Evolutionary conservation across 1,140 invertebrate species (phyloP), one percentile per base, ranked within the genome.

Genomic region (Brachionus asplanchnoidis): DNA sequence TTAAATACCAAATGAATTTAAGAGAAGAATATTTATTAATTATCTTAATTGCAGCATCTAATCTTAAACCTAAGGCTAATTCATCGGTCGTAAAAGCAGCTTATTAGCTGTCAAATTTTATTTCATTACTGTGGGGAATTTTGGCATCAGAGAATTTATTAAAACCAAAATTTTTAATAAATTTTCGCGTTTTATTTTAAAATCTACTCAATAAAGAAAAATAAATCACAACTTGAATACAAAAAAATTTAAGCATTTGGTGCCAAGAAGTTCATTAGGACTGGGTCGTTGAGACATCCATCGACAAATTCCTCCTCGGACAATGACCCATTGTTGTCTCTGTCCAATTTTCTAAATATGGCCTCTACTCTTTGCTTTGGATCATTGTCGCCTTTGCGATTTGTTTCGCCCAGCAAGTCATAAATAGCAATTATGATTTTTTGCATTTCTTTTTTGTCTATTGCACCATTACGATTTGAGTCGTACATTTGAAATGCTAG

Each of bases 341-440:
- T 56, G 40, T 85, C 84, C 4, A 85, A 42, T 68, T 78, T 79
- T 26, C 20, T 79, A n/a, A 85, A 78, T 0, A 85, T 78, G 4
- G 46, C 56, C 2, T 40, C 66, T 1, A 68, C 84, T 46, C 84
- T 26, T 44, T 85, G 36, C 26, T 85, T 85, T 50, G 84, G 84
- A 26, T 78, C 36, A 66, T 78, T 78, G 20, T 85, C 75, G 12
- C 84, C 84, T 23, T 78, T 85, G 17, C 84, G 73, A 66, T 85
- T 85, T 46, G 70, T 50, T 44, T 85, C 84, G n/a, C 84, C 84
- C 1, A 78, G 26, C 17, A 85, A 40, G 44, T 85, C 84, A 68
- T 85, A 85, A 79, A 85, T 78, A 32, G 84, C 84, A 96, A 53
- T 46, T 40, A 84, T 77, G 8, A 84, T 75, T 50, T 84, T 84